Evolutionary conservation across 2,888 invertebrate species (phyloP), one percentile per base, ranked within the genome.

Genomic region (Notodonta dromedarius): DNA sequence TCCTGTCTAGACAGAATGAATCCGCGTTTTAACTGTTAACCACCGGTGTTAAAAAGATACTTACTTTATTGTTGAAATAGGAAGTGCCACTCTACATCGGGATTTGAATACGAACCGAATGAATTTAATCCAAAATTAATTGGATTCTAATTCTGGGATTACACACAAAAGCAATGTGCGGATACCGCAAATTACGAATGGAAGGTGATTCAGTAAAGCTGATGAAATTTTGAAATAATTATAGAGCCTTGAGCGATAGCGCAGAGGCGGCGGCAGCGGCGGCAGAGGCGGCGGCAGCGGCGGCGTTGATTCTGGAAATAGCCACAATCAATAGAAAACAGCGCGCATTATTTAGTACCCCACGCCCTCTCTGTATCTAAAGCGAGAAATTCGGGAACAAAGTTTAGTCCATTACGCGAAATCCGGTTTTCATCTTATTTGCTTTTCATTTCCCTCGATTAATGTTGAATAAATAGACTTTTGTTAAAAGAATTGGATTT

Each of bases 301-400:
- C 73, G 67, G 71, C 69, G 71, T 70, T 76, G 67, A 74, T 67
- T 75, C 85, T 84, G 70, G 78, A 88, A 89, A 88, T 88, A 88
- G 84, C 85, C 74, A 68, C 79, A 86, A 89, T 89, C 89, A 85
- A 89, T 89, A 87, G 73, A 66, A 65, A 77, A 76, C 76, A 77
- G 67, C 72, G 76, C 74, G 76, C 77, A 83, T 82, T 82, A 83
- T 82, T 82, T 80, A 85, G 78, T 75, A 70, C 66, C 66, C 66
- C 67, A 61, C 67, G 69, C 60, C 69, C 63, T 65, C 66, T 63
- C 64, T 61, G 63, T 74, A 69, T 61, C 62, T 61, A 64, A 65
- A 69, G 62, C 69, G 61, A 61, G 66, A 69, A 71, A 69, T 71
- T 66, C 61, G 56, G 62, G 59, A 59, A 61, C 60, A 61, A 69